Percentiles rank a stretch among this genome's conserved stretches.
Evolutionary conservation across 2,113 vertebrate species (phyloP).

Genomic region (Penelope pileata): DNA sequence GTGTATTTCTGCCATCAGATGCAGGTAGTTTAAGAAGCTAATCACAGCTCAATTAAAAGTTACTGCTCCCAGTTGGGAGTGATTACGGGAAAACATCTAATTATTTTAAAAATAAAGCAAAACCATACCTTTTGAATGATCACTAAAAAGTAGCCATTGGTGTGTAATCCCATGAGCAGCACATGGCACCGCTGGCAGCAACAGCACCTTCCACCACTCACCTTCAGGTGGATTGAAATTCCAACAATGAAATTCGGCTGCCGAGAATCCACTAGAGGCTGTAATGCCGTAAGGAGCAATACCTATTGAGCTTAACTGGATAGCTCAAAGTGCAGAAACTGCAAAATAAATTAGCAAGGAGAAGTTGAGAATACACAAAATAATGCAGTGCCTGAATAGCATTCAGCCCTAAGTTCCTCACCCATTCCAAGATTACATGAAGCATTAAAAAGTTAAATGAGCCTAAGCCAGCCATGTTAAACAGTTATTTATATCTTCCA

Average conservation of each 20-base stretch:
- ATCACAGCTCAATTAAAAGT: slow-evolving; percentile 1
- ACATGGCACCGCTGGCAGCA: no score
- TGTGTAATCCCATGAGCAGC: no score
- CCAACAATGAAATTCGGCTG: no score
- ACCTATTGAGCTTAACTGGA: background rate
- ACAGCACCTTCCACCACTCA: background rate
- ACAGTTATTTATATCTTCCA: background rate
- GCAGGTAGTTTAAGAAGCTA: background rate
- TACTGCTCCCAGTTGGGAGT: background rate
- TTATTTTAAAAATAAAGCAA: background rate
- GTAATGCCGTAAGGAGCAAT: background rate
- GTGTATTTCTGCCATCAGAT: background rate
- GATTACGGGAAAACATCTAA: background rate
- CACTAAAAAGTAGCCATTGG: background rate
- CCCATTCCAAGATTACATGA: no score
- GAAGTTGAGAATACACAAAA: background rate
- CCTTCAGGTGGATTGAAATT: background rate
- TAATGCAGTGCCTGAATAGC: background rate
- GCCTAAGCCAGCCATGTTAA: background rate
- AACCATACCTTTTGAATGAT: background rate
- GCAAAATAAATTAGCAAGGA: background rate
- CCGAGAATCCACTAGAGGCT: background rate
- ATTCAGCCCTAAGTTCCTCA: background rate
- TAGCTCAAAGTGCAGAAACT: background rate
- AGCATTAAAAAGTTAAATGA: no score